These are phyloP conservation scores for Stigmatopora argus DNA, from an alignment of 2,113 vertebrate genomes.

Conservation along the genomic window DNA sequence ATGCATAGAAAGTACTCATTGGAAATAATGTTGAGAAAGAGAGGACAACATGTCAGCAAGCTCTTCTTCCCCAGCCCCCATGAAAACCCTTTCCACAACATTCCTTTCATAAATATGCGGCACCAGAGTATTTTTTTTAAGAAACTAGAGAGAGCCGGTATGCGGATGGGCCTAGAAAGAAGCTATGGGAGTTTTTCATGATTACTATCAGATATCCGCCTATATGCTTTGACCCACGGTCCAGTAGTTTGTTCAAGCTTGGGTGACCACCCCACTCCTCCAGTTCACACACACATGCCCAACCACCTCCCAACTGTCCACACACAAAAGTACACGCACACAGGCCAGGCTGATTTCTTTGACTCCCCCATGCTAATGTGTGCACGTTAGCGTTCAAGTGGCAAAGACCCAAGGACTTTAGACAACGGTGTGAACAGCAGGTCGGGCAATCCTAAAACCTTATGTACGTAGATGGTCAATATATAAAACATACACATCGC, in stretches of 20 bases:
- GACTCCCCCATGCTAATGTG: conserved; percentile 37
- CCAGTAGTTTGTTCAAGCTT: conserved; percentile 43
- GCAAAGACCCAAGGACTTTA: conserved; percentile 25
- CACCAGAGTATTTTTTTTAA: conserved; percentile 45
- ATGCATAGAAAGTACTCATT: conserved; percentile 5
- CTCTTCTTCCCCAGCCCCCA: conserved; percentile 32
- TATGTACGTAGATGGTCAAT: background rate
- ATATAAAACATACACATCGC: background rate
- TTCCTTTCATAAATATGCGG: conserved; percentile 67
- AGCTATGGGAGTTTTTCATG: conserved; percentile 31
- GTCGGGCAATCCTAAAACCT: conserved; percentile 33
- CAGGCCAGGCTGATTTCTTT: conserved; percentile 16
- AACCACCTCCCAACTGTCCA: background rate
- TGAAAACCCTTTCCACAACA: conserved; percentile 46
- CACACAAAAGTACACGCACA: conserved; percentile 6
- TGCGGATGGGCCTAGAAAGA: conserved; percentile 43
- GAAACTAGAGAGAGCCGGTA: conserved; percentile 56
- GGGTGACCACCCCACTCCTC: conserved; percentile 18
- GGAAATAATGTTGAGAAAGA: conserved; percentile 10
- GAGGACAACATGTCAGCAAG: conserved; percentile 38
- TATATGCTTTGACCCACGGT: conserved; percentile 36
- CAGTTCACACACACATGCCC: conserved; percentile 2
- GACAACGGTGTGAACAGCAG: conserved; percentile 38
- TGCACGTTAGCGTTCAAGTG: conserved; percentile 33
- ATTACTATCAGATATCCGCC: conserved; percentile 44